phyloP scores from a whole-genome alignment of 2,888 invertebrate genomes.

The Cheilosia urbana region DNA sequence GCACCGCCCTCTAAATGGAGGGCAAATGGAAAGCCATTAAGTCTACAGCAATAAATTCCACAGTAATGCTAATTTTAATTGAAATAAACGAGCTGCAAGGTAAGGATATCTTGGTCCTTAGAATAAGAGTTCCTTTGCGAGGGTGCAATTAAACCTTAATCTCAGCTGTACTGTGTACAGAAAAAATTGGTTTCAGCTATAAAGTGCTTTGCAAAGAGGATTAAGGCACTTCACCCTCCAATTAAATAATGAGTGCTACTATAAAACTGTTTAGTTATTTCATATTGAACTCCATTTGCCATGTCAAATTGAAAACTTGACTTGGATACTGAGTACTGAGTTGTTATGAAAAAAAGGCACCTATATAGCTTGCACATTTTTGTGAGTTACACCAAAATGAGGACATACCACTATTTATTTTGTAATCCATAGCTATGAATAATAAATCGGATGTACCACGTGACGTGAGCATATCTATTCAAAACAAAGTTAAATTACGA shows the following conservation, averaged over 20 bases:
- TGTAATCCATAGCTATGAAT: not conserved
- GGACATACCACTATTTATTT: not conserved
- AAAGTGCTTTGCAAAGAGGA: conserved; percentile 52
- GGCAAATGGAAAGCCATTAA: conserved; percentile 54
- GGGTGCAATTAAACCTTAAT: conserved; percentile 61
- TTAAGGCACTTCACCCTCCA: conserved; percentile 46
- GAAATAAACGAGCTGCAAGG: conserved; percentile 59
- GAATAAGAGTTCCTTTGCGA: conserved; percentile 47
- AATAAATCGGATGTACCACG: not conserved
- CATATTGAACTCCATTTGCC: conserved; percentile 28
- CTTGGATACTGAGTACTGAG: not conserved
- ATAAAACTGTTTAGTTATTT: conserved; percentile 44
- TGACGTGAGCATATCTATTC: not conserved
- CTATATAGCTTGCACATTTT: too few relatives aligned
- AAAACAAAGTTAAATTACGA: not conserved
- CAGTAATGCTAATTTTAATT: conserved; percentile 71
- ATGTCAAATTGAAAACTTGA: not conserved
- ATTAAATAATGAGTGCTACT: conserved; percentile 53
- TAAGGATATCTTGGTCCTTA: conserved; percentile 49
- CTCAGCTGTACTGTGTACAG: conserved; percentile 34
- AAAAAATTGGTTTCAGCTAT: conserved; percentile 47
- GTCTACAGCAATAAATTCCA: conserved; percentile 50
- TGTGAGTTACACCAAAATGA: not conserved
- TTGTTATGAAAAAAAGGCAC: not conserved
- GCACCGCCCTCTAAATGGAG: conserved; percentile 12